phyloP scores from a whole-genome alignment of 2,888 invertebrate genomes.

The Empis stercorea region DNA sequence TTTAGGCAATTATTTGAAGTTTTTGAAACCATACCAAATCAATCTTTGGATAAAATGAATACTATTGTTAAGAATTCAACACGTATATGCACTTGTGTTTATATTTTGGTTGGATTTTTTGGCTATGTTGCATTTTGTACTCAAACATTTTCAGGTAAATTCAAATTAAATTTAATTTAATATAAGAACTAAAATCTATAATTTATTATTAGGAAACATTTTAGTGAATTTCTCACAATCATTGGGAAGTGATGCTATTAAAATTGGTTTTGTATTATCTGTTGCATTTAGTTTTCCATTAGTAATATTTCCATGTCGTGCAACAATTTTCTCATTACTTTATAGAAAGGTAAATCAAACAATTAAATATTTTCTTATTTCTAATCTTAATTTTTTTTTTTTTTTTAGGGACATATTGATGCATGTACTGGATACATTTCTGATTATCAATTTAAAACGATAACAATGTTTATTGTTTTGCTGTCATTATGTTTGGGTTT shows the following conservation, averaged over 20 bases:
- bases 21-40: slow-evolving; percentile 78
- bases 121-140: slow-evolving; percentile 79
- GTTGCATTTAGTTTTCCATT: slow-evolving; percentile 94
- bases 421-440: slow-evolving; percentile 67
- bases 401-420: slow-evolving; percentile 50
- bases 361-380: too few species aligned
- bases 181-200: too few species aligned
- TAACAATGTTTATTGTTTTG: slow-evolving; percentile 68
- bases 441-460: slow-evolving; percentile 63
- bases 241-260: slow-evolving; percentile 74
- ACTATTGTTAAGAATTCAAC: slow-evolving; percentile 76
- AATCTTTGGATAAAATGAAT: slow-evolving; percentile 81
- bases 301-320: slow-evolving; percentile 91
- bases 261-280: slow-evolving; percentile 88
- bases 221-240: slow-evolving; percentile 75
- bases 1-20: slow-evolving; percentile 84
- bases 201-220: slow-evolving; percentile 57
- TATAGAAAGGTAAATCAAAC: slow-evolving; percentile 62
- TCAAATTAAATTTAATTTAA: too few species aligned
- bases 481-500: slow-evolving; percentile 69
- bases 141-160: slow-evolving; percentile 52
- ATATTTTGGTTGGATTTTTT: slow-evolving; percentile 82
- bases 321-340: slow-evolving; percentile 81
- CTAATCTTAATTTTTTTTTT: too few species aligned
- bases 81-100: slow-evolving; percentile 80